A percentile compares a stretch with the other conserved stretches of the same genome.
Evolutionary conservation across 1,140 invertebrate genomes (phyloP).

Genomic region (Trichogramma pretiosum): DNA sequence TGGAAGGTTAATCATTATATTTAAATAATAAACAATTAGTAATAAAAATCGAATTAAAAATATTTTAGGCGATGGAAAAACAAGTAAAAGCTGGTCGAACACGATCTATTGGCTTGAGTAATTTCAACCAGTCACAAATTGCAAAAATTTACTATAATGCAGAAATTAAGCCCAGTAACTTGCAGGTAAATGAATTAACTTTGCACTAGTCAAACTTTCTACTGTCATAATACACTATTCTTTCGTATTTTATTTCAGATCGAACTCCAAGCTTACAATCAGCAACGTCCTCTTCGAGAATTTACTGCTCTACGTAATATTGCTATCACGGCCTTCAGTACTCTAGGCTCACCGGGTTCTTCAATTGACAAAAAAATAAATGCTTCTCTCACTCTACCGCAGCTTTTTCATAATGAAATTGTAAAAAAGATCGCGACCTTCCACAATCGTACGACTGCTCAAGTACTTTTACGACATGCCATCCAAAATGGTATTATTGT

Average conservation of each 20-base stretch:
- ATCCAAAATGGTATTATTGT: conserved; percentile 49
- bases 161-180: conserved; percentile 52
- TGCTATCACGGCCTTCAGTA: conserved; percentile 52
- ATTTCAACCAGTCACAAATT: conserved; percentile 67
- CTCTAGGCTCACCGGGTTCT: conserved; percentile 54
- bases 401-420: conserved; percentile 56
- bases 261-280: conserved; percentile 13
- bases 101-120: conserved; percentile 67
- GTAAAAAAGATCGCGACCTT: conserved; percentile 55
- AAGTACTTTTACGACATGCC: conserved; percentile 51
- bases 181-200: conserved; percentile 52
- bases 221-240: too few relatives aligned
- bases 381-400: conserved; percentile 41
- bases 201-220: conserved; percentile 59
- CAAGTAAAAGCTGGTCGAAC: conserved; percentile 52
- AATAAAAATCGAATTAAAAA: neutral
- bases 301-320: conserved; percentile 50
- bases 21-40: neutral
- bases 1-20: conserved; percentile 50
- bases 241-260: too few relatives aligned
- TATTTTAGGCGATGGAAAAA: conserved; percentile 51
- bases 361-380: conserved; percentile 42
- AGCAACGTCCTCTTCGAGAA: conserved; percentile 33
- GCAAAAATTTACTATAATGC: conserved; percentile 49
- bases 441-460: conserved; percentile 50